A percentile compares a stretch with the other conserved stretches of the same genome.
Conservation (phyloP, 2,797 vertebrate genomes). For the Neosilurus mollespiculum region DNA sequence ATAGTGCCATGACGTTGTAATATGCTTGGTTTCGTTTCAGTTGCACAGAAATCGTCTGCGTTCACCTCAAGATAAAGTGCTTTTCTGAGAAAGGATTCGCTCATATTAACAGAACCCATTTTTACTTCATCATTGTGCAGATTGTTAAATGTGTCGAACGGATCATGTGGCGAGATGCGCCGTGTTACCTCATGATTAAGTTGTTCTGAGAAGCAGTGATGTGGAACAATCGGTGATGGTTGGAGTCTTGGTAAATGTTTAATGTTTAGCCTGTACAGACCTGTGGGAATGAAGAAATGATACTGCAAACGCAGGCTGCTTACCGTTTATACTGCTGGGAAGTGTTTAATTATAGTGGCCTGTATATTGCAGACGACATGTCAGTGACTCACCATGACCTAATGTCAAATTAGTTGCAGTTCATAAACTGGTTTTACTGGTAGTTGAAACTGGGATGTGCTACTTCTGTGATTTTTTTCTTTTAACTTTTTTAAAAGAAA, state of each 20-base stretch:
- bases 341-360: not conserved
- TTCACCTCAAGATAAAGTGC: not conserved
- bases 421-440: not conserved
- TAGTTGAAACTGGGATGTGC: not conserved
- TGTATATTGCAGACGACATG: not conserved
- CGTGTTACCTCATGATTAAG: not conserved
- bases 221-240: not conserved
- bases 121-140: not conserved
- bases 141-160: not conserved
- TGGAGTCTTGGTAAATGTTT: not conserved
- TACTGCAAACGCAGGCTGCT: too few species aligned
- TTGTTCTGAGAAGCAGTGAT: not conserved
- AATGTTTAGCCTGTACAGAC: not conserved
- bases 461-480: too few species aligned
- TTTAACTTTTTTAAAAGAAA: not conserved
- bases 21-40: too few species aligned
- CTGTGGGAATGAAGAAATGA: not conserved
- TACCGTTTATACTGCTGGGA: not conserved
- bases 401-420: not conserved
- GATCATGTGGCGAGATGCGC: too few species aligned
- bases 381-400: slow-evolving; percentile 1
- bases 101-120: not conserved
- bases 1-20: too few species aligned
- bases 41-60: not conserved
- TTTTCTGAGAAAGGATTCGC: not conserved